Conservation (phyloP, 2,797 vertebrate species). For the Phrynocephalus vlangalii region DNA sequence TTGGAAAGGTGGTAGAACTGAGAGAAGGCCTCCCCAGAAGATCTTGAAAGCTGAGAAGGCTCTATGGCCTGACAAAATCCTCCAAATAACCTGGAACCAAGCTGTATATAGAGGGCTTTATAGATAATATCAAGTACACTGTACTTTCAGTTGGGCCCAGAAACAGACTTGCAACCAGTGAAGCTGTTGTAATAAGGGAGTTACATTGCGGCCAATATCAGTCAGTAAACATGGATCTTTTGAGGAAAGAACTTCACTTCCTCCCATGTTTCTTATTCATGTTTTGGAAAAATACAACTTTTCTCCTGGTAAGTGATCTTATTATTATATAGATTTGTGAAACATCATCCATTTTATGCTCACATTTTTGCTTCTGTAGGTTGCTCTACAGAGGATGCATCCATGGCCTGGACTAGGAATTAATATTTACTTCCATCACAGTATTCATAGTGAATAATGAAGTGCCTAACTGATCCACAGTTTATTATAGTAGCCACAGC, state of each 20-base stretch:
- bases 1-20: too few species aligned
- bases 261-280: neutral
- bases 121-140: too few species aligned
- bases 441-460: conserved; percentile 13
- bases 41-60: too few species aligned
- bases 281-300: neutral
- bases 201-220: too few species aligned
- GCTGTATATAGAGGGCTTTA: too few species aligned
- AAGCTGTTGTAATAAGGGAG: too few species aligned
- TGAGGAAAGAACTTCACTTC: too few species aligned
- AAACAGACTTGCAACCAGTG: too few species aligned
- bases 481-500: neutral
- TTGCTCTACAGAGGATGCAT: neutral
- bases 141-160: too few species aligned
- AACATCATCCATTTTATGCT: neutral
- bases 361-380: neutral
- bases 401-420: neutral
- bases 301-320: neutral
- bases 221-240: neutral
- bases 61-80: too few species aligned
- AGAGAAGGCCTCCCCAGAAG: too few species aligned
- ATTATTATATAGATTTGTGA: neutral
- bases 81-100: too few species aligned
- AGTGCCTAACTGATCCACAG: neutral
- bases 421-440: neutral